phyloP scores from a whole-genome alignment of 2,113 vertebrate species.

The Nerophis lumbriciformis region DNA sequence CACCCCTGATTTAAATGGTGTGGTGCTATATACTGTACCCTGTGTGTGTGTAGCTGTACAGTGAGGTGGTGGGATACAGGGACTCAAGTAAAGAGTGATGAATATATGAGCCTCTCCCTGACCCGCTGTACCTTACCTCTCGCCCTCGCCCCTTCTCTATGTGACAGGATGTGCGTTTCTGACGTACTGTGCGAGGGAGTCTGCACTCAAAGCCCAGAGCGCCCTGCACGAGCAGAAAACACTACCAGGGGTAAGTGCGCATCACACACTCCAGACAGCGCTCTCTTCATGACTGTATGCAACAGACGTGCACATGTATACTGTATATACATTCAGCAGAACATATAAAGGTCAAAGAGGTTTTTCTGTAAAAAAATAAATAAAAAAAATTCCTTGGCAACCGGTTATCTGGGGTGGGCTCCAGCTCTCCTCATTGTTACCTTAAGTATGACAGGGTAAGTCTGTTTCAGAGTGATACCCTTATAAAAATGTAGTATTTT shows the following conservation, averaged over 20 bases:
- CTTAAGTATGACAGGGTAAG: no score
- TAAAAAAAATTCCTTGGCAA: no score
- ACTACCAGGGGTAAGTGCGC: conserved; percentile 80
- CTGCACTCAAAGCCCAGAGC: conserved; percentile 88
- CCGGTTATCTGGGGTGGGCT: no score
- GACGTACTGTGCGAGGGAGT: conserved; percentile 88
- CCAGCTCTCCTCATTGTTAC: no score
- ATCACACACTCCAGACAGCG: conserved; percentile 18
- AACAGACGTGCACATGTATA: conserved; percentile 13
- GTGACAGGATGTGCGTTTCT: conserved; percentile 86
- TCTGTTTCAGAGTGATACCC: no score
- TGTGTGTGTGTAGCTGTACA: conserved; percentile 18
- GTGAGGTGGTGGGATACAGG: conserved; percentile 9
- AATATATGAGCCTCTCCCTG: conserved; percentile 24
- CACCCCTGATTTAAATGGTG: conserved; percentile 24
- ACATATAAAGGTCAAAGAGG: no score
- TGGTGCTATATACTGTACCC: conserved; percentile 6
- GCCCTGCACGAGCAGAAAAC: conserved; percentile 92
- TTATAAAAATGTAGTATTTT: no score
- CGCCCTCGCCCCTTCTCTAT: conserved; percentile 25
- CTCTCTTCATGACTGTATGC: conserved; percentile 19
- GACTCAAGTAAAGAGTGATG: conserved; percentile 28
- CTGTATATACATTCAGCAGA: background rate
- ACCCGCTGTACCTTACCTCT: conserved; percentile 25
- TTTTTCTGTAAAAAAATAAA: no score